Conservation (phyloP, 2,888 invertebrate genomes). For the Iphiclides podalirius region DNA sequence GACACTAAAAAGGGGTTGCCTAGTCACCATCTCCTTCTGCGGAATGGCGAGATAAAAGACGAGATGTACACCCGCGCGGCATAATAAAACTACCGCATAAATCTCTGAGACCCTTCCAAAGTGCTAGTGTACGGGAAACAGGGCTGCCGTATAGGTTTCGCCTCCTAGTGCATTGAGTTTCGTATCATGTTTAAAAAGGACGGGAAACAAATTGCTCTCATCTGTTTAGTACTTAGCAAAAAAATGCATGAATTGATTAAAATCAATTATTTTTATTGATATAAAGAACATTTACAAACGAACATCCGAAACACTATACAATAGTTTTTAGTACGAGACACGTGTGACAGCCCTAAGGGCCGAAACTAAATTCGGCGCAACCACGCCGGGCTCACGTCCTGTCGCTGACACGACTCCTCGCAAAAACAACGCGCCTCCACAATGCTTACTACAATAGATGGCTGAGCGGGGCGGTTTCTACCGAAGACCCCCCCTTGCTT, state of each 20-base stretch:
- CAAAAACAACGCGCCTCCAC: conserved; percentile 73
- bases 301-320: too few relatives aligned
- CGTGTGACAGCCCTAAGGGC: conserved; percentile 30
- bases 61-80: conserved; percentile 15
- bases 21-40: conserved; percentile 12
- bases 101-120: conserved; percentile 45
- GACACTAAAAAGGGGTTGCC: conserved; percentile 13
- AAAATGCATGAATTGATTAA: too few relatives aligned
- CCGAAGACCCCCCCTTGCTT: conserved; percentile 35
- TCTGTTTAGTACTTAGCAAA: too few relatives aligned
- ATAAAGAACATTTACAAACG: too few relatives aligned
- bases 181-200: conserved; percentile 7
- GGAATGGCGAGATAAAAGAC: conserved; percentile 17
- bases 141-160: conserved; percentile 10
- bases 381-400: conserved; percentile 43
- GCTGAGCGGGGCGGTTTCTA: conserved; percentile 63
- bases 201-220: conserved; percentile 4
- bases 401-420: conserved; percentile 66
- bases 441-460: conserved; percentile 66
- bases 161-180: not conserved
- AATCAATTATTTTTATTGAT: too few relatives aligned
- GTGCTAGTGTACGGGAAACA: conserved; percentile 16
- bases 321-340: too few relatives aligned
- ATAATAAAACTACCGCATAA: conserved; percentile 36
- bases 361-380: conserved; percentile 45